phyloP scores from a whole-genome alignment of 2,888 invertebrate species.

The Drosophila emarginata region DNA sequence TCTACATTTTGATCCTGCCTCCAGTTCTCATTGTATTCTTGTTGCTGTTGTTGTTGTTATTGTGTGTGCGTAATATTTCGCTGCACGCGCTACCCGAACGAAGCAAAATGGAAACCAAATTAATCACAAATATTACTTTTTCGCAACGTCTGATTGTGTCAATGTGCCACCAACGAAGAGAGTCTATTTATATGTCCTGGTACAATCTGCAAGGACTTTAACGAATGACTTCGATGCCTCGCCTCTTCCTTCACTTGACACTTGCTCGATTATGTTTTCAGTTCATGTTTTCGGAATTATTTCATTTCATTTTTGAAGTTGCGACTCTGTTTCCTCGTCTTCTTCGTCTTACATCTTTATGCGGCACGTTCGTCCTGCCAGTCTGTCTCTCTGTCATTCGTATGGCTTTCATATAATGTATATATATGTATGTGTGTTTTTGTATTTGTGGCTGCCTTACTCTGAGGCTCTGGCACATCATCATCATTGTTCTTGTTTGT shows the following conservation, averaged over 20 bases:
- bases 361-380: constrained; percentile 36
- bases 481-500: constrained; percentile 60
- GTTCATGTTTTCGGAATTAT: constrained; percentile 75
- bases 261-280: constrained; percentile 70
- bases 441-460: constrained; percentile 7
- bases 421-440: background rate
- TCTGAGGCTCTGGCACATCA: constrained; percentile 13
- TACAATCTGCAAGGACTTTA: background rate
- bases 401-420: background rate
- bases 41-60: background rate
- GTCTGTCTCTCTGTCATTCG: constrained; percentile 12
- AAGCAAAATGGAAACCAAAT: constrained; percentile 68
- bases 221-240: background rate
- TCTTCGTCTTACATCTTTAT: constrained; percentile 2
- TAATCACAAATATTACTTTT: constrained; percentile 74
- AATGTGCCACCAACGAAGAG: constrained; percentile 12
- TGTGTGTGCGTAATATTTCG: constrained; percentile 51
- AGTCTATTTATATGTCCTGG: constrained; percentile 39
- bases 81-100: constrained; percentile 61
- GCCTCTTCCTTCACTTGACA: constrained; percentile 68
- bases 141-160: constrained; percentile 17
- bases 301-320: constrained; percentile 66
- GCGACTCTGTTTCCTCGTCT: constrained; percentile 18
- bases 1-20: constrained; percentile 1
- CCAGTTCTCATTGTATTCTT: constrained; percentile 24